These are phyloP conservation scores for Spea multiplicata DNA, from an alignment of 2,113 vertebrate species.

Conservation along the genomic window DNA sequence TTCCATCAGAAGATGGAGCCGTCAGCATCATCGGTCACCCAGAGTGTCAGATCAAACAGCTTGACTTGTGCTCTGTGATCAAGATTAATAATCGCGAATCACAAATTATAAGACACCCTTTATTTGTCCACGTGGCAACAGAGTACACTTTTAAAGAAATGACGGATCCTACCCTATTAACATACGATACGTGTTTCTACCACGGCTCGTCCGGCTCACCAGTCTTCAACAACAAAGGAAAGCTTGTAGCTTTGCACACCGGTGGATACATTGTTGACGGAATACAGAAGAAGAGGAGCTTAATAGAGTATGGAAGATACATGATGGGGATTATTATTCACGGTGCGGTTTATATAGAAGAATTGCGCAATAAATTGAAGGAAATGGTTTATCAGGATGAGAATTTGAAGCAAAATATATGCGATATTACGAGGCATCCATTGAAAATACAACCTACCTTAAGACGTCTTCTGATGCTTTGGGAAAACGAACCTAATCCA, in stretches of 20 bases:
- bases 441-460: background rate
- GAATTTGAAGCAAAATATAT: background rate
- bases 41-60: background rate
- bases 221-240: background rate
- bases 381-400: background rate
- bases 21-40: slow-evolving; percentile 8
- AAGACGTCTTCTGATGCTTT: background rate
- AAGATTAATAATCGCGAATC: background rate
- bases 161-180: background rate
- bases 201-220: slow-evolving; percentile 1
- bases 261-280: background rate
- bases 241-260: slow-evolving; percentile 1
- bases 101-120: background rate
- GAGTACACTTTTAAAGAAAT: background rate
- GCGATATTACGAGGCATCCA: background rate
- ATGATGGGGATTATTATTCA: background rate
- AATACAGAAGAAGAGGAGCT: background rate
- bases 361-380: background rate
- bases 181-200: slow-evolving; percentile 6
- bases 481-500: background rate
- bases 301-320: slow-evolving; percentile 12
- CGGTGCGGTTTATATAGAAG: background rate
- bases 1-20: background rate
- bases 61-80: slow-evolving; percentile 1
- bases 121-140: background rate